A percentile compares a stretch with the other conserved stretches of the same genome.
Conservation (phyloP, 2,888 invertebrate species). For the Melolontha melolontha region DNA sequence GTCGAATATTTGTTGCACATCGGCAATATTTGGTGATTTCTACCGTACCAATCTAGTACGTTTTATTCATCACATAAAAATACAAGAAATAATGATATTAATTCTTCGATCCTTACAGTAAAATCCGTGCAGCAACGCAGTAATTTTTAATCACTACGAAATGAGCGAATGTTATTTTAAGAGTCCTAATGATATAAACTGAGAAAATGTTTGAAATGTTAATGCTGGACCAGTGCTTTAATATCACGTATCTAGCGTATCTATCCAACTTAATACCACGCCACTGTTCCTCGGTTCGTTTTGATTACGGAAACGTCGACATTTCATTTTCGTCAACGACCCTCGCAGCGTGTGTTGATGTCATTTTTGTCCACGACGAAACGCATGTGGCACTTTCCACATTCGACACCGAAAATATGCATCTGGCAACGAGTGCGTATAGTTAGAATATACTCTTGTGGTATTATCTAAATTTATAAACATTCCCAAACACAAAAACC, state of each 20-base stretch:
- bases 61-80: too few relatives aligned
- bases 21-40: too few relatives aligned
- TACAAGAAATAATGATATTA: too few relatives aligned
- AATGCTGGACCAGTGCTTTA: background rate
- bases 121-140: too few relatives aligned
- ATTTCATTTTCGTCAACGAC: conserved; percentile 6
- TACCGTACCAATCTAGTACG: too few relatives aligned
- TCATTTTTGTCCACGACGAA: conserved; percentile 25
- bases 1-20: too few relatives aligned
- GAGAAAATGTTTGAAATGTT: background rate
- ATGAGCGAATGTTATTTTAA: too few relatives aligned
- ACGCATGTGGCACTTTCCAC: conserved; percentile 36
- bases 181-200: too few relatives aligned
- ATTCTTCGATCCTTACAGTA: too few relatives aligned
- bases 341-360: background rate
- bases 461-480: conserved; percentile 30
- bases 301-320: conserved; percentile 10
- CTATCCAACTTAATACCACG: conserved; percentile 7
- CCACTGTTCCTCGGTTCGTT: conserved; percentile 11
- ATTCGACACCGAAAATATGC: conserved; percentile 27
- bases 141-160: too few relatives aligned
- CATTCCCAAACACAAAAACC: conserved; percentile 1
- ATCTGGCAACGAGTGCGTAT: conserved; percentile 22
- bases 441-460: conserved; percentile 5
- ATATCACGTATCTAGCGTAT: background rate